phyloP scores from a whole-genome alignment of 1,140 invertebrate genomes.

The Drosophila albomicans region DNA sequence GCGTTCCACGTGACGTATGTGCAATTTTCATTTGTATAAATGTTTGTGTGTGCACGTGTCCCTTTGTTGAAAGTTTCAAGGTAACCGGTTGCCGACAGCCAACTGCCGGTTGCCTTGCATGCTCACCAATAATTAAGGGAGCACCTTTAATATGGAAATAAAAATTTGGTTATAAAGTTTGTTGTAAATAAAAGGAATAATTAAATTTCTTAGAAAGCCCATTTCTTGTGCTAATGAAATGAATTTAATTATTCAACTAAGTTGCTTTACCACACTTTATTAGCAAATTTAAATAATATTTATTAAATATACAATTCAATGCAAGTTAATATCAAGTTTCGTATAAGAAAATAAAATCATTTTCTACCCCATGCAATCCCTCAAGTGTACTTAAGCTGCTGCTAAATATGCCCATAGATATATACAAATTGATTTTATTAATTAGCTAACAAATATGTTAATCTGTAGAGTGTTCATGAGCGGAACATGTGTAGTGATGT shows the following conservation, averaged over 20 bases:
- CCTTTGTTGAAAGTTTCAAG: conserved; percentile 7
- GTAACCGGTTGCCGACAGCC: background rate
- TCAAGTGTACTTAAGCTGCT: no score
- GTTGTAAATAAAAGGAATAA: background rate
- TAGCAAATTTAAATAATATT: no score
- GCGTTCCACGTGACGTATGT: conserved; percentile 40
- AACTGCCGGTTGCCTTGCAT: conserved; percentile 22
- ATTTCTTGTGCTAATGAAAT: background rate
- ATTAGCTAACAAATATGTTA: no score
- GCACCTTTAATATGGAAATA: background rate
- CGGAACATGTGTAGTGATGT: background rate
- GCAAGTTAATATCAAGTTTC: no score
- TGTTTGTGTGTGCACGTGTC: background rate
- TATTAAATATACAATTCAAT: no score
- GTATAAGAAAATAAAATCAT: no score
- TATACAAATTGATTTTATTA: no score
- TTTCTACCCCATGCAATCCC: no score
- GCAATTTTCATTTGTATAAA: conserved; percentile 25
- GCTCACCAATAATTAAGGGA: conserved; percentile 21
- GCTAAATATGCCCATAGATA: no score
- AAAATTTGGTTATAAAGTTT: background rate
- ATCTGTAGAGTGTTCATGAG: background rate
- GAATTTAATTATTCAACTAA: background rate
- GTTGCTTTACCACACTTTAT: background rate
- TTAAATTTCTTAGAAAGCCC: background rate